Percentiles rank a stretch among this genome's conserved stretches.
These are phyloP conservation scores for Pachymerium ferrugineum DNA, from an alignment of 2,888 invertebrate genomes.

Conservation along the genomic window DNA sequence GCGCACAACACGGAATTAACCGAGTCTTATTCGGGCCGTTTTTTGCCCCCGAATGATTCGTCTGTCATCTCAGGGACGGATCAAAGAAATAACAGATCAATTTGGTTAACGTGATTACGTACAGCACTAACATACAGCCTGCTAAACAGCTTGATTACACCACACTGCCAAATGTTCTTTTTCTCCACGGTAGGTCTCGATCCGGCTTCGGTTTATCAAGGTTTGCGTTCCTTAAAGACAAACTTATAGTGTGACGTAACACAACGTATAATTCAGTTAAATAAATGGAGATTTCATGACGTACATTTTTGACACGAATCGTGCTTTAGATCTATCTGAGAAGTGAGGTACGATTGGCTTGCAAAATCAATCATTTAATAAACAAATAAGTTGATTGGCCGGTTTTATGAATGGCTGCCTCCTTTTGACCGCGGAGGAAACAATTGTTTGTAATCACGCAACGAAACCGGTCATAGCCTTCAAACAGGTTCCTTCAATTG, in stretches of 20 bases:
- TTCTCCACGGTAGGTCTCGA: neutral
- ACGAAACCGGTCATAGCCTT: neutral
- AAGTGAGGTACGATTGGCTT: neutral
- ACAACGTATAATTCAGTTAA: neutral
- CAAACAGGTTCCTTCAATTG: neutral
- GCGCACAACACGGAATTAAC: neutral
- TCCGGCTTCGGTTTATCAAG: neutral
- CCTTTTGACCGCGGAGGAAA: neutral
- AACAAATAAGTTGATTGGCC: neutral
- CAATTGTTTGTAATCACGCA: neutral
- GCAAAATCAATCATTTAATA: neutral
- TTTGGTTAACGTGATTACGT: slow-evolving; percentile 20
- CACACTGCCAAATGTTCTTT: slow-evolving; percentile 9
- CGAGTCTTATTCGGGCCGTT: slow-evolving; percentile 12
- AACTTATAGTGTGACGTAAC: neutral
- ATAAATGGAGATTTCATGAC: neutral
- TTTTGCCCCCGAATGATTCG: slow-evolving; percentile 23
- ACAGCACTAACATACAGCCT: slow-evolving; percentile 28
- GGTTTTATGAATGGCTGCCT: neutral
- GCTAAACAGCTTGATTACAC: neutral
- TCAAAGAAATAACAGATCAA: slow-evolving; percentile 23
- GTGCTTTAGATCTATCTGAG: neutral
- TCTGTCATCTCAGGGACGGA: slow-evolving; percentile 25
- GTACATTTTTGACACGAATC: neutral
- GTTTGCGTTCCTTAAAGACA: neutral